Conservation (phyloP, 2,113 vertebrate species). For the Mesembrinibis cayennensis region DNA sequence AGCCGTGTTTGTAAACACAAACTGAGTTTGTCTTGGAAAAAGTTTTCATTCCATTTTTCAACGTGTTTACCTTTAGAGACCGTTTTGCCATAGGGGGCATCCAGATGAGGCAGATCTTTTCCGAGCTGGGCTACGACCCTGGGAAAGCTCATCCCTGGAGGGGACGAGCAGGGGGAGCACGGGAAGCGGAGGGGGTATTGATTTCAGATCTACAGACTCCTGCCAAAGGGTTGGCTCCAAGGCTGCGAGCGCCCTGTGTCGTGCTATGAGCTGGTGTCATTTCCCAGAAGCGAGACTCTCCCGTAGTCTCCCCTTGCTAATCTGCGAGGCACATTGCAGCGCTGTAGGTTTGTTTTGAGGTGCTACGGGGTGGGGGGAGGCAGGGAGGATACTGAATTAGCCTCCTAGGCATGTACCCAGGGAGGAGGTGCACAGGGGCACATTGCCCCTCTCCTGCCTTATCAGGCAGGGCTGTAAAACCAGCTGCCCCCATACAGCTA, state of each 20-base stretch:
- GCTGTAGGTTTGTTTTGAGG: not conserved
- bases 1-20: not conserved
- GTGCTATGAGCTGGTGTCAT: not conserved
- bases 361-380: not conserved
- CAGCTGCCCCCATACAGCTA: not conserved
- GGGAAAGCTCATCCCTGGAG: not conserved
- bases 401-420: not conserved
- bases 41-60: not conserved
- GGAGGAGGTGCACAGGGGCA: not conserved
- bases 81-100: not conserved
- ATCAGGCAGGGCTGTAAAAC: not conserved
- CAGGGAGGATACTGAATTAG: not conserved
- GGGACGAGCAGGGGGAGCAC: not conserved
- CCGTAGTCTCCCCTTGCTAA: not conserved
- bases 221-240: not conserved
- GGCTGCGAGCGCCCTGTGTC: not conserved
- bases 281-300: conserved; percentile 7
- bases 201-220: not conserved
- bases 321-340: not conserved
- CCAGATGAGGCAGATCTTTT: not conserved
- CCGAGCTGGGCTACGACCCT: not conserved
- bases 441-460: not conserved
- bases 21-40: not conserved
- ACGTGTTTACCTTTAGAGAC: rapidly evolving
- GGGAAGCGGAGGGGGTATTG: not conserved